These are phyloP conservation scores for Falco rusticolus DNA, from an alignment of 2,797 vertebrate genomes.

Conservation along the genomic window DNA sequence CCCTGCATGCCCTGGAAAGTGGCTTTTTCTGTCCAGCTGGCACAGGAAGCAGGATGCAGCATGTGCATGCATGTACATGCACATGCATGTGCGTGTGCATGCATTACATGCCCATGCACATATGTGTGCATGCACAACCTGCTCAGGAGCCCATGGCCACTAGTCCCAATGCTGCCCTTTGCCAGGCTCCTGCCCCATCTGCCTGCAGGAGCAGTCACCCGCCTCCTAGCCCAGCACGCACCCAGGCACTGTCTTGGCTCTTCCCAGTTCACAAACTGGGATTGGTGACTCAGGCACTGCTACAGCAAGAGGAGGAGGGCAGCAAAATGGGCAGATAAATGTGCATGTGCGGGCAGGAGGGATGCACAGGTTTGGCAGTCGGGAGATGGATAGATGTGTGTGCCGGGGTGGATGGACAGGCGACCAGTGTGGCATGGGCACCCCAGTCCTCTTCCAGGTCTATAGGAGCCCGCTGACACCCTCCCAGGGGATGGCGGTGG, in stretches of 20 bases:
- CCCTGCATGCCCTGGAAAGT: not conserved
- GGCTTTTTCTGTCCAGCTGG: too few species aligned
- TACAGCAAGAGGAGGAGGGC: too few species aligned
- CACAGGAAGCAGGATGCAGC: not conserved
- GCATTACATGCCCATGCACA: not conserved
- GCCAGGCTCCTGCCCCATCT: not conserved
- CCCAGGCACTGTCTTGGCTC: not conserved
- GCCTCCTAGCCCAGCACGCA: too few species aligned
- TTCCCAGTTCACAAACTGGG: not conserved
- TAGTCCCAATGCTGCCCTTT: not conserved
- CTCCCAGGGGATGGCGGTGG: not conserved
- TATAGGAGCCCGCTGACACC: not conserved
- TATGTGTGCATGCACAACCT: rapidly evolving
- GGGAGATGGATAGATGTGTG: not conserved
- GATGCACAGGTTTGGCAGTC: rapidly evolving
- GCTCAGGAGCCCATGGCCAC: rapidly evolving
- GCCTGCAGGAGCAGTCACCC: not conserved
- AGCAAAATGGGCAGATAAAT: not conserved
- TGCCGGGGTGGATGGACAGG: rapidly evolving
- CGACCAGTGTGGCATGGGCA: not conserved
- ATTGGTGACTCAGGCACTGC: not conserved
- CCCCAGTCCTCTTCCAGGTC: not conserved
- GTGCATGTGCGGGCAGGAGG: not conserved
- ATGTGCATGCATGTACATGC: rapidly evolving
- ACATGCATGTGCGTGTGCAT: too few species aligned